Percentiles rank a stretch among this genome's conserved stretches.
These are phyloP conservation scores for Rhinichthys osculus DNA, from an alignment of 2,797 vertebrate species.

Conservation along the genomic window DNA sequence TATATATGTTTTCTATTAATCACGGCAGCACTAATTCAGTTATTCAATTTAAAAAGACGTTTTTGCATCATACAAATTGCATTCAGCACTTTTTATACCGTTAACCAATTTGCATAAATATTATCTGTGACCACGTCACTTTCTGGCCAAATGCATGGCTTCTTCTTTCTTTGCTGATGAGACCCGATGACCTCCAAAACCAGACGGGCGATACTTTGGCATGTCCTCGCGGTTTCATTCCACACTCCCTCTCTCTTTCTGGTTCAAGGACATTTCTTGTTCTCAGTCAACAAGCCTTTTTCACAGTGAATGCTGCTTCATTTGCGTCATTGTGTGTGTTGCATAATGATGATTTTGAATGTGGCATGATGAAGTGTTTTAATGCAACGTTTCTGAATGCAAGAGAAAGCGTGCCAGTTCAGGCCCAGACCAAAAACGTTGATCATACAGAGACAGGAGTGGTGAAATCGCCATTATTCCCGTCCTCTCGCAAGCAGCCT, in stretches of 20 bases:
- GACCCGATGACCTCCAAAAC: background rate
- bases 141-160: background rate
- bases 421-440: constrained; percentile 23
- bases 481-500: constrained; percentile 15
- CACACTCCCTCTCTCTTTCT: constrained; percentile 6
- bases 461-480: constrained; percentile 26
- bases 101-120: background rate
- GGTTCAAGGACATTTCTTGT: constrained; percentile 13
- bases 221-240: background rate
- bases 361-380: background rate
- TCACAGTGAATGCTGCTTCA: constrained; percentile 21
- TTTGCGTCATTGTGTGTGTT: constrained; percentile 29
- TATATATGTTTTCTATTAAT: background rate
- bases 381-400: background rate
- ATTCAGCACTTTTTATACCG: background rate
- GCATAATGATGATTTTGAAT: background rate
- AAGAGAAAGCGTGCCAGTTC: constrained; percentile 39
- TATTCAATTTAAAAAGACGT: background rate
- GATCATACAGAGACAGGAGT: constrained; percentile 21
- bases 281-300: constrained; percentile 32
- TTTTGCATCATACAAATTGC: background rate
- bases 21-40: background rate
- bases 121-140: background rate
- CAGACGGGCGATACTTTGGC: constrained; percentile 11
- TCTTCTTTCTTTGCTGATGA: background rate